A percentile compares a stretch with the other conserved stretches of the same genome.
Conservation (phyloP, 2,113 vertebrate species). For the Melozone crissalis region DNA sequence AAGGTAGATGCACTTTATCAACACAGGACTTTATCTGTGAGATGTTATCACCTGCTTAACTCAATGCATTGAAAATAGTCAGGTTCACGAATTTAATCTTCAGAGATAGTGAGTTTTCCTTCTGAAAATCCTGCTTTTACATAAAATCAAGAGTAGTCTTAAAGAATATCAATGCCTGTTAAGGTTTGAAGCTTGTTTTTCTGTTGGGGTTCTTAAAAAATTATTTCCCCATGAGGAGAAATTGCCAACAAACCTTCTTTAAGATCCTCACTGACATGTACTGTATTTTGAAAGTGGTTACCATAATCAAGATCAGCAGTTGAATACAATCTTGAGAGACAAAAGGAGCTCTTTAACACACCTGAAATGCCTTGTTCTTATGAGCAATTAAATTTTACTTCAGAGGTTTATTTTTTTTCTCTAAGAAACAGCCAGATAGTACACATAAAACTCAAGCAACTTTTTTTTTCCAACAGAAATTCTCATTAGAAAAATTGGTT, state of each 20-base stretch:
- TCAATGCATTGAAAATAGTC: background rate
- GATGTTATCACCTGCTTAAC: background rate
- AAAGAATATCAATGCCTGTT: background rate
- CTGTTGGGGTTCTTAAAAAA: background rate
- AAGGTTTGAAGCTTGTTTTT: background rate
- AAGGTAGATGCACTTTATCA: background rate
- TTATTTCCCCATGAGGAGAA: background rate
- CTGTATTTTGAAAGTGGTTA: background rate
- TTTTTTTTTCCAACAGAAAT: background rate
- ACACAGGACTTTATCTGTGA: background rate
- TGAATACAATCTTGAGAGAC: background rate
- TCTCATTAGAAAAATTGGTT: background rate
- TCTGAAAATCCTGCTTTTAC: background rate
- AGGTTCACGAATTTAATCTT: background rate
- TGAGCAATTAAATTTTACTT: background rate
- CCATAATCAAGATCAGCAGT: background rate
- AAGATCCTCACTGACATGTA: background rate
- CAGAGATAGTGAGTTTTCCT: background rate
- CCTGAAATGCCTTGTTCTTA: background rate
- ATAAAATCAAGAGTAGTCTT: background rate
- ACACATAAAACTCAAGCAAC: background rate
- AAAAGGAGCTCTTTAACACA: background rate
- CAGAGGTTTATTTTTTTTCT: fast-evolving
- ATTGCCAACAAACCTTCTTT: background rate
- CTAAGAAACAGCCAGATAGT: background rate